A percentile compares a stretch with the other conserved stretches of the same genome.
phyloP scores from a whole-genome alignment of 2,888 invertebrate genomes.

The Arrhopalites spinosus region DNA sequence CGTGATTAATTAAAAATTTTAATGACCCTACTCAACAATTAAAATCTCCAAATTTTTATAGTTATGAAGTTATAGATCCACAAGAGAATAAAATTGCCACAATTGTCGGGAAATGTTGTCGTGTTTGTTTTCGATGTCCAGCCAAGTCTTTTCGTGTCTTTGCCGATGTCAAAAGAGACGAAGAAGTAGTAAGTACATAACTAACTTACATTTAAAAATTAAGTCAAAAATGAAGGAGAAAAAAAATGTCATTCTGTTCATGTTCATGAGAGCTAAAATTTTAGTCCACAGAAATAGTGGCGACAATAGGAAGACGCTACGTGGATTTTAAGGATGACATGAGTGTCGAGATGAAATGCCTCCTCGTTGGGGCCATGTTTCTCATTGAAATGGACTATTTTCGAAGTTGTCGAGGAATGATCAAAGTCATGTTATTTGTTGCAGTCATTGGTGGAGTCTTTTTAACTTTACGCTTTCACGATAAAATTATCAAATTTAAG shows the following conservation, averaged over 20 bases:
- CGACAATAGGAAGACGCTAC: constrained; percentile 14
- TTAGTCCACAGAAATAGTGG: background rate
- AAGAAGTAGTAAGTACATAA: background rate
- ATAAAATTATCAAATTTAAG: no score
- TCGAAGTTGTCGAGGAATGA: constrained; percentile 21
- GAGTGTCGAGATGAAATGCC: background rate
- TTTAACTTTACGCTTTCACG: no score
- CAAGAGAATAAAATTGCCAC: background rate
- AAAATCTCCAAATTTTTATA: no score
- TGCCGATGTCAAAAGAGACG: constrained; percentile 19
- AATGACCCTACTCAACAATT: no score
- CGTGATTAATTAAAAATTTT: no score
- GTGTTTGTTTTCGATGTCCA: constrained; percentile 21
- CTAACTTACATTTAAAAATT: background rate
- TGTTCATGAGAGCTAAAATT: no score
- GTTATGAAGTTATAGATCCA: constrained; percentile 19
- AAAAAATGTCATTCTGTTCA: no score
- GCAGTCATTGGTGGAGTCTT: no score
- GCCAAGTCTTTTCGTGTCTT: constrained; percentile 13
- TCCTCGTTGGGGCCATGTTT: constrained; percentile 4
- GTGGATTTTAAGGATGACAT: constrained; percentile 10
- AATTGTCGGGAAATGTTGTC: constrained; percentile 21
- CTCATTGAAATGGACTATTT: constrained; percentile 26
- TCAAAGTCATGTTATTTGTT: background rate
- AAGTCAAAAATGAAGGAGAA: no score